phyloP scores from a whole-genome alignment of 2,113 vertebrate genomes.

The Grantiella picta region DNA sequence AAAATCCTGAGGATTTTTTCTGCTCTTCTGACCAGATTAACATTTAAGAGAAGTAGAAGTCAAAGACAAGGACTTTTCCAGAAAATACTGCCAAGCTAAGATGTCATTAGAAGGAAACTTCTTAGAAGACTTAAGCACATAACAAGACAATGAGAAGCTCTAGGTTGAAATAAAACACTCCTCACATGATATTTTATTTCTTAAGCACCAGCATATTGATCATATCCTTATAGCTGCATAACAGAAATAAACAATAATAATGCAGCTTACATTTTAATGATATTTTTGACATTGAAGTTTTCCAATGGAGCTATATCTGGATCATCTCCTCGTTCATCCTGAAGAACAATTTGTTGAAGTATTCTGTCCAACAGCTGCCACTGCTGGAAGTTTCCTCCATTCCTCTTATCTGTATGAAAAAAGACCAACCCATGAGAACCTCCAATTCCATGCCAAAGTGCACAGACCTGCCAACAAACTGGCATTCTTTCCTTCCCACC shows the following conservation, averaged over 20 bases:
- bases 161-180: background rate
- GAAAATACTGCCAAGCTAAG: background rate
- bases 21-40: background rate
- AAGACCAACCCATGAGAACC: background rate
- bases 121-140: background rate
- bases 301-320: slow-evolving; percentile 89
- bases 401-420: slow-evolving; percentile 83
- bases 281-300: slow-evolving; percentile 96
- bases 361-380: slow-evolving; percentile 97
- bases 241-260: background rate
- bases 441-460: background rate
- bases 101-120: background rate
- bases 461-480: background rate
- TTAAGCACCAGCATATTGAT: background rate
- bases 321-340: slow-evolving; percentile 92
- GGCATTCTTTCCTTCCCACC: background rate
- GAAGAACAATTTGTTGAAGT: slow-evolving; percentile 95
- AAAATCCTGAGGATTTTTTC: background rate
- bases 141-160: background rate
- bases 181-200: background rate
- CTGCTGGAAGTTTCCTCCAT: slow-evolving; percentile 85
- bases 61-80: background rate
- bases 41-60: background rate
- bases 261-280: slow-evolving; percentile 91
- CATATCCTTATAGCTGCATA: background rate